Conservation (phyloP, 1,140 invertebrate species). For the Procambarus virginalis region DNA sequence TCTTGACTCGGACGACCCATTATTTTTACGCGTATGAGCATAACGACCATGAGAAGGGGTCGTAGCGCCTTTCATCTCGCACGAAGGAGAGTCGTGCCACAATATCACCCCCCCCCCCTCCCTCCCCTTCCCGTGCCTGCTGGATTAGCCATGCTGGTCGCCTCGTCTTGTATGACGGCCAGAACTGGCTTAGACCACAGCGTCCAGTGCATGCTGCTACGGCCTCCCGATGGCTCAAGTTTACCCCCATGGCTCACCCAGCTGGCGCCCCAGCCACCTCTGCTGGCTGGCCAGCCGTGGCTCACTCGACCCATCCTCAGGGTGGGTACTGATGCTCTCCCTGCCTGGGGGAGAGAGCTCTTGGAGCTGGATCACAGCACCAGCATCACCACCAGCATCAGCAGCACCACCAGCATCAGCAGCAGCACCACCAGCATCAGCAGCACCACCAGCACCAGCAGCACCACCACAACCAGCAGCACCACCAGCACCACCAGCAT, state of each 20-base stretch:
- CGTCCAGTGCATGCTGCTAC: neutral
- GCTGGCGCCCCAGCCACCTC: neutral
- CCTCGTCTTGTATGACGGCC: neutral
- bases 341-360: too few species aligned
- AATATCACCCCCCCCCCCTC: neutral
- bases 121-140: neutral
- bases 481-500: too few species aligned
- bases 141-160: conserved; percentile 1
- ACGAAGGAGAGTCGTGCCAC: neutral
- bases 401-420: too few species aligned
- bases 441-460: too few species aligned
- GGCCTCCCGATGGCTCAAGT: conserved; percentile 6
- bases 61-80: neutral
- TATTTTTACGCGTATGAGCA: conserved; percentile 8
- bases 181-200: neutral
- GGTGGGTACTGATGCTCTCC: too few species aligned
- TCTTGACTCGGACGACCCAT: conserved; percentile 3
- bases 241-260: neutral
- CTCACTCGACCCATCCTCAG: too few species aligned
- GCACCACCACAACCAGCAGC: too few species aligned
- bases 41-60: neutral
- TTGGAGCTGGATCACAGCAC: too few species aligned
- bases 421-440: too few species aligned
- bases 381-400: too few species aligned
- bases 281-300: too few species aligned